Base-by-base conservation (phyloP, 2,888 invertebrate genomes). In the Dynastes tityus region DNA sequence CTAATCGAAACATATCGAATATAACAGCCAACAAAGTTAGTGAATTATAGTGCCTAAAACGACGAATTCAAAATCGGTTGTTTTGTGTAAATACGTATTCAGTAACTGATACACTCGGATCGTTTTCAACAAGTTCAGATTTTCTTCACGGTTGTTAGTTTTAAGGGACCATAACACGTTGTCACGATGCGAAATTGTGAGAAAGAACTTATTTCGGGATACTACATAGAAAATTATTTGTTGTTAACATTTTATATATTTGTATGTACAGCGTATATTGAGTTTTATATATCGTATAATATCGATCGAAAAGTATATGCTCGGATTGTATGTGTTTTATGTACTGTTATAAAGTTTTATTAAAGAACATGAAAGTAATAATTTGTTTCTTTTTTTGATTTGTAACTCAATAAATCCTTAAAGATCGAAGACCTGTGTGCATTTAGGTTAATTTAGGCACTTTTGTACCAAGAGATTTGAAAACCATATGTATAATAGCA, bases 1-100 rank as follows among this genome's bases (percentile, higher is more conserved):
- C 68, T 68, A 77, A 79, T 79, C 71, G 76, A 79, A 70, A 79
- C 79, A 79, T 79, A 79, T 79, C 79, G 76, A 76, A 76, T 63
- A 76, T 22, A 76, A 76, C 76, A 75, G 70, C 79, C 79, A 76
- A 76, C 75, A 68, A 70, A 68, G 55, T 80, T 82, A 81, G 80
- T 82, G 80, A 82, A 80, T 78, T 68, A 78, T 81, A 82, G 82
- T 82, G 82, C 82, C 82, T 82, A 77, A 51, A 45, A 70, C 40
- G 49, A 68, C 32, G 58, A 55, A 67, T 68, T 77, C 76, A 49
- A 40, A 51, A 49, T 68, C 49, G 11, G 51, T 51, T 51, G 29
- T 71, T 40, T 74, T 63, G 61, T 63, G 73, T 68, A 63, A 74
- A 63, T 22, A 74, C 5, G 61, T 45, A 45, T 58, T 68, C 37